A percentile compares a stretch with the other conserved stretches of the same genome.
Conservation (phyloP, 2,797 vertebrate species). For the Rhyacichthys aspro region DNA sequence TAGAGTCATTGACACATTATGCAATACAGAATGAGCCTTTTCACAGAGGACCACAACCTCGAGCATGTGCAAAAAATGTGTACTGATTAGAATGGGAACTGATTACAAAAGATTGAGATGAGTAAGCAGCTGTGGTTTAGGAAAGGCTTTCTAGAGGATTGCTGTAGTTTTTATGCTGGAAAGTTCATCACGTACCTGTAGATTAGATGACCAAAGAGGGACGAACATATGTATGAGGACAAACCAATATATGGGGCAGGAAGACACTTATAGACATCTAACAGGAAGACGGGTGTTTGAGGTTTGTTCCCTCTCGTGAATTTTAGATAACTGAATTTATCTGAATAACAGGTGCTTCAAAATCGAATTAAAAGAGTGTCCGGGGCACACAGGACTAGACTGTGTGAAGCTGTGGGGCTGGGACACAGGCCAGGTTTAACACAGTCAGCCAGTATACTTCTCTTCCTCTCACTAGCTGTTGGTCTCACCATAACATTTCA, state of each 20-base stretch:
- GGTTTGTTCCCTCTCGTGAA: background rate
- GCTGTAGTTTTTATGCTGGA: background rate
- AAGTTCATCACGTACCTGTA: background rate
- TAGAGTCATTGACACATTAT: conserved; percentile 53
- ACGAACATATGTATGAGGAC: background rate
- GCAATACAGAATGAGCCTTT: conserved; percentile 29
- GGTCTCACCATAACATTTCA: conserved; percentile 52
- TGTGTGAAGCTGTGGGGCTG: conserved; percentile 53
- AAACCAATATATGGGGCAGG: too few species aligned
- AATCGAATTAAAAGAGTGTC: conserved; percentile 20
- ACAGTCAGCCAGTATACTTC: conserved; percentile 66
- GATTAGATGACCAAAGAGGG: background rate
- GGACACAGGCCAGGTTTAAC: conserved; percentile 47
- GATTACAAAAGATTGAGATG: background rate
- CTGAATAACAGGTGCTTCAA: conserved; percentile 8
- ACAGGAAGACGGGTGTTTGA: background rate
- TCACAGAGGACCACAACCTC: background rate
- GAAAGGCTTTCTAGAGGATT: background rate
- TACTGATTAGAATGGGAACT: conserved; percentile 5
- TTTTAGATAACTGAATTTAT: background rate
- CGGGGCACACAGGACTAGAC: conserved; percentile 51
- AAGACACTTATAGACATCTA: too few species aligned
- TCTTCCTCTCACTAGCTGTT: conserved; percentile 41
- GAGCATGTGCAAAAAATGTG: background rate
- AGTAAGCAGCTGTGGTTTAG: background rate